Base-by-base conservation (phyloP, 2,113 vertebrate species). In the Haemorhous mexicanus region DNA sequence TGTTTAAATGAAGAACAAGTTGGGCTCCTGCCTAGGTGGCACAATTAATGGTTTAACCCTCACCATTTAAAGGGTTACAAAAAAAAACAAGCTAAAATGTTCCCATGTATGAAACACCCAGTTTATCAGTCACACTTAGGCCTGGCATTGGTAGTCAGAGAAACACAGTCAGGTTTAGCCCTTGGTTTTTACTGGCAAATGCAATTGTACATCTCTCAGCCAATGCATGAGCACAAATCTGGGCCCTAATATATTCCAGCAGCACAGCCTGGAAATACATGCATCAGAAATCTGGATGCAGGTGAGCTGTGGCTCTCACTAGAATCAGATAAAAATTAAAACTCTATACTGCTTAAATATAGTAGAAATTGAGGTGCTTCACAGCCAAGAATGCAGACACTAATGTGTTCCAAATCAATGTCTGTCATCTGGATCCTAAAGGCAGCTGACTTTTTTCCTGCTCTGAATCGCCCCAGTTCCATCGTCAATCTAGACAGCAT, bases 201-300 rank as follows among this genome's bases (percentile, higher is more conserved):
- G 3, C 35, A 88, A 67, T 15, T 2, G 5, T 35, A 58, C 32
- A 27, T 27, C 9, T 74, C 43, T 84, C 24, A 41, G 49, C 24
- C 39, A 84, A 87, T 17, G 30, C 68, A 67, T 11, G 44, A 50
- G 68, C 30, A 79, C 35, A 83, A 28, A 62, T 69, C 90, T 76
- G 82, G 41, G 43, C 44, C 72, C 64, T 39, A 47, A 66, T 21
- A 43, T 37, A 43, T 89, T 81, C 85, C 73, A 69, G 73, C 61
- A 90, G 44, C 73, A 64, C 64, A 92, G 58, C 55, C 69, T 81
- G 68, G 32, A 78, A 94, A 35, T 37, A 59, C 32, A 81, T 8
- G 53, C 59, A 81, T 33, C 80, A 90, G 72, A 90, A 95, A 93
- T 35, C 69, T 68, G 76, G 52, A 93, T 56, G 52, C 80, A 95